These are phyloP conservation scores for Eretmochelys imbricata DNA, from an alignment of 2,113 vertebrate genomes.

Conservation along the genomic window DNA sequence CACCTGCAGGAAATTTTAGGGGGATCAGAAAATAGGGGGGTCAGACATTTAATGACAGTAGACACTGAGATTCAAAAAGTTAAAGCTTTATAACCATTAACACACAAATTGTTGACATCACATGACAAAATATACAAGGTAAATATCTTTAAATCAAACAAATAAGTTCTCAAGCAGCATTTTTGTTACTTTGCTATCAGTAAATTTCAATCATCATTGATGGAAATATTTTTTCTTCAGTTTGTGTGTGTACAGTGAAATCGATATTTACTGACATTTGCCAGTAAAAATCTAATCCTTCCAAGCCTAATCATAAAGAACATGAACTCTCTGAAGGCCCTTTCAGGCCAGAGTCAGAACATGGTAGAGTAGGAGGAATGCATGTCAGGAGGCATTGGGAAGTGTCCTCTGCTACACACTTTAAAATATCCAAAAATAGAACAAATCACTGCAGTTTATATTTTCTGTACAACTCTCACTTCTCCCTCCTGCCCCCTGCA, in stretches of 20 bases:
- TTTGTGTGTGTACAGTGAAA: not conserved
- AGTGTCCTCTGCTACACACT: not conserved
- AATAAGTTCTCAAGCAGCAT: not conserved
- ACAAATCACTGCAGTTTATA: not conserved
- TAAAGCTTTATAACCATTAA: not conserved
- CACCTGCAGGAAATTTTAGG: not conserved
- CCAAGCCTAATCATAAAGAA: not conserved
- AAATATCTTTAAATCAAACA: not conserved
- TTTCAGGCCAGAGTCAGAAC: not conserved
- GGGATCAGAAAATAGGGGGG: not conserved
- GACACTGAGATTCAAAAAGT: not conserved
- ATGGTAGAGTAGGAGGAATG: not conserved
- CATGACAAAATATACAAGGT: not conserved
- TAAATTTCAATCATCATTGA: not conserved
- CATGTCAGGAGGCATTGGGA: not conserved
- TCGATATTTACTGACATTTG: not conserved
- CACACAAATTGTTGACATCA: not conserved
- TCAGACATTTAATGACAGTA: not conserved
- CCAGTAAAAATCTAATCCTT: not conserved
- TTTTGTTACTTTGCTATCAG: not conserved
- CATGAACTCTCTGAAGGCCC: not conserved
- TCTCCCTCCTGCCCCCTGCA: not conserved
- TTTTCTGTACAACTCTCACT: not conserved
- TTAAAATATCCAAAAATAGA: not conserved
- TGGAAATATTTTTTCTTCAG: not conserved